Conservation (phyloP, 2,113 vertebrate genomes). For the Typhlomys cinereus region DNA sequence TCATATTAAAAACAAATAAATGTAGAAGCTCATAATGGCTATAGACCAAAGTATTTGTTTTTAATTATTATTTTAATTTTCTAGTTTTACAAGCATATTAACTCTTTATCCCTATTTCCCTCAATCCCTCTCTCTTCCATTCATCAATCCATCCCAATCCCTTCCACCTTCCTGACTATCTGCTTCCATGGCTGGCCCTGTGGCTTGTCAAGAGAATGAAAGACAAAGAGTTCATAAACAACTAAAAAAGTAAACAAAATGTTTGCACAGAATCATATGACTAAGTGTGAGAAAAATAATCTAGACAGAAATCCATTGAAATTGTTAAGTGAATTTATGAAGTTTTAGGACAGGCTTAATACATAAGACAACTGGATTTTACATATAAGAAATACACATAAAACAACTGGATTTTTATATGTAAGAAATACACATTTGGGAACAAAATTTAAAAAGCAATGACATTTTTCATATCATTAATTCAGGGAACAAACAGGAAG, state of each 20-base stretch:
- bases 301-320: background rate
- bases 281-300: background rate
- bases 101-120: too few species aligned
- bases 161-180: too few species aligned
- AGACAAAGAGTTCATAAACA: accelerated
- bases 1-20: background rate
- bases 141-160: too few species aligned
- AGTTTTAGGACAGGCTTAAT: background rate
- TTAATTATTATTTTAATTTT: too few species aligned
- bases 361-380: background rate
- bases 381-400: background rate
- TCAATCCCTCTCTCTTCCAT: too few species aligned
- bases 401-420: background rate
- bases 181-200: too few species aligned
- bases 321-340: background rate
- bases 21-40: background rate
- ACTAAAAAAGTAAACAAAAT: background rate
- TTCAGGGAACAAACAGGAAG: background rate
- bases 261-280: background rate
- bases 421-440: background rate
- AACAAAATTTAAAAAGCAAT: conserved; percentile 1
- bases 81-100: too few species aligned
- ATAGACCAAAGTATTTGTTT: too few species aligned
- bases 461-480: background rate
- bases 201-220: accelerated